A percentile compares a stretch with the other conserved stretches of the same genome.
Conservation (phyloP, 2,888 invertebrate species). For the Aromia moschata region DNA sequence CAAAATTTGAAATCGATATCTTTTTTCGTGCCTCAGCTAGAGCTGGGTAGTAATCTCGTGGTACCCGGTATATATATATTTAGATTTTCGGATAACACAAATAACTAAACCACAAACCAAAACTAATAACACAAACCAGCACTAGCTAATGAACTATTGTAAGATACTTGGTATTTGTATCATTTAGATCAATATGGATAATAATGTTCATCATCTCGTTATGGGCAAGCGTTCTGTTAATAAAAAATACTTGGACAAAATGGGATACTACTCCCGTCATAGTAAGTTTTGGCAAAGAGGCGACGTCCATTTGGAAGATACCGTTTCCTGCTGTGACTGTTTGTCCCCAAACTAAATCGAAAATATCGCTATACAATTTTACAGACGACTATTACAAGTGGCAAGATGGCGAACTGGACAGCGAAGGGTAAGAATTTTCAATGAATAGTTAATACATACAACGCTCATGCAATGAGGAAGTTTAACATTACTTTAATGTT, state of each 20-base stretch:
- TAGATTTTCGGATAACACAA: too few species aligned
- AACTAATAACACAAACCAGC: too few species aligned
- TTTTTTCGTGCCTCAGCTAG: too few species aligned
- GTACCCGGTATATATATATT: too few species aligned
- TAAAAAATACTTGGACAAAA: conserved; percentile 74
- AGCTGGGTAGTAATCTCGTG: too few species aligned
- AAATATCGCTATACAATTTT: conserved; percentile 72
- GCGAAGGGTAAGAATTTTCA: conserved; percentile 65
- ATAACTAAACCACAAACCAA: too few species aligned
- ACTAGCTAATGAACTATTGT: too few species aligned
- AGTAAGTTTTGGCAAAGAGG: conserved; percentile 78
- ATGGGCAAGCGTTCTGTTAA: conserved; percentile 69
- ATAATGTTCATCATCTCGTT: conserved; percentile 70
- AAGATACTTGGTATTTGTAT: too few species aligned
- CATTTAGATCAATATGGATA: conserved; percentile 76
- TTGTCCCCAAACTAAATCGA: conserved; percentile 68
- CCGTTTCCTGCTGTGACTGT: conserved; percentile 62
- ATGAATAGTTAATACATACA: background rate
- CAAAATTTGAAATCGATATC: too few species aligned
- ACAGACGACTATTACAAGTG: conserved; percentile 43
- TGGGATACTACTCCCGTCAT: conserved; percentile 80
- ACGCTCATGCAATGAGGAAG: background rate
- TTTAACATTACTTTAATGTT: too few species aligned
- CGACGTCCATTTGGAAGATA: conserved; percentile 74
- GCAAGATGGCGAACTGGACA: conserved; percentile 56